Conservation (phyloP, 2,797 vertebrate genomes). For the Miopithecus talapoin region DNA sequence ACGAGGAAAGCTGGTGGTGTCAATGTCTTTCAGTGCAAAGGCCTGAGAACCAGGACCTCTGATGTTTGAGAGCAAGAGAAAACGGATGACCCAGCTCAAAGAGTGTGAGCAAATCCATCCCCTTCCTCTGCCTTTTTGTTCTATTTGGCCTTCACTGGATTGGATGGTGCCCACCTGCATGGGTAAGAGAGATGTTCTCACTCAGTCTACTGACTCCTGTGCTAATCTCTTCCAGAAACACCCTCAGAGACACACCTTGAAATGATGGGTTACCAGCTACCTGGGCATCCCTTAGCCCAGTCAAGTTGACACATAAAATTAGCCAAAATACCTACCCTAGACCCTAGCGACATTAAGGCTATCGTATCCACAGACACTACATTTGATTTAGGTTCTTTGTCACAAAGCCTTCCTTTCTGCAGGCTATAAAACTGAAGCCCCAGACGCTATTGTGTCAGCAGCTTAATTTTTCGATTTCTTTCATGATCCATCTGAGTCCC, state of each 20-base stretch:
- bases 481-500: background rate
- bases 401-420: background rate
- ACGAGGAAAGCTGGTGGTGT: background rate
- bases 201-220: background rate
- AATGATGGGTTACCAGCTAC: background rate
- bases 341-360: background rate
- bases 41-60: background rate
- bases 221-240: background rate
- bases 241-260: background rate
- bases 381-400: background rate
- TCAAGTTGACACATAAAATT: background rate
- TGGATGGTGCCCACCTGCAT: too few relatives aligned
- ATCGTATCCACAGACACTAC: background rate
- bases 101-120: background rate
- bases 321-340: background rate
- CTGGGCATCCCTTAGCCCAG: background rate
- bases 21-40: background rate
- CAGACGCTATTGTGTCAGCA: background rate
- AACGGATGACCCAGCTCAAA: background rate
- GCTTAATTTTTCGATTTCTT: background rate
- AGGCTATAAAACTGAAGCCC: background rate
- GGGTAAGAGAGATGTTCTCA: background rate
- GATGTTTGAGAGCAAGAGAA: background rate
- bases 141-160: background rate
- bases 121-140: background rate